A percentile compares a stretch with the other conserved stretches of the same genome.
phyloP scores from a whole-genome alignment of 2,113 vertebrate species.

The Sander vitreus region DNA sequence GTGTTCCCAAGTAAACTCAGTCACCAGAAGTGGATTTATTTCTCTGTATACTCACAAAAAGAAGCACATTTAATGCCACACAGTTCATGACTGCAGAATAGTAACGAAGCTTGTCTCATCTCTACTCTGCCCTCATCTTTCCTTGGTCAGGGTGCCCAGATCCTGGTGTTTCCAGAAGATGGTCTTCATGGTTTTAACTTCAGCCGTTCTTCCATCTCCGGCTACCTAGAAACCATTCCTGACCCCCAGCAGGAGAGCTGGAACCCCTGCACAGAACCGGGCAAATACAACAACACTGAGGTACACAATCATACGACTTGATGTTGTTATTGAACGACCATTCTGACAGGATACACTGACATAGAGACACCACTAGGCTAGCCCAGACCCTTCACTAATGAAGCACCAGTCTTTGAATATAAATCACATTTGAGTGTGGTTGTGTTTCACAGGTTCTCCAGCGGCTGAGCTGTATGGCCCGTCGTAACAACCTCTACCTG shows the following conservation, averaged over 20 bases:
- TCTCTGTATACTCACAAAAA: neutral
- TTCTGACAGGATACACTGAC: neutral
- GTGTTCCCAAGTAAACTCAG: neutral
- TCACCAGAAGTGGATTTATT: neutral
- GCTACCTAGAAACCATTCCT: constrained; percentile 90
- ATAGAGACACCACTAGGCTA: neutral
- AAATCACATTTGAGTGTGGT: neutral
- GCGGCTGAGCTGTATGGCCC: constrained; percentile 93
- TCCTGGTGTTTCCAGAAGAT: constrained; percentile 97
- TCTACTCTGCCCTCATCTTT: neutral
- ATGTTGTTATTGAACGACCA: neutral
- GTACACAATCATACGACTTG: constrained; percentile 65
- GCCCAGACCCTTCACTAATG: neutral
- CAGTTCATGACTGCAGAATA: neutral
- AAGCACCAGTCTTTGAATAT: neutral
- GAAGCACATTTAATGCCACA: neutral
- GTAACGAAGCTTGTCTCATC: neutral
- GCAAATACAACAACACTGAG: constrained; percentile 90
- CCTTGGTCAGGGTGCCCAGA: constrained; percentile 89
- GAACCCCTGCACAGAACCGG: constrained; percentile 92
- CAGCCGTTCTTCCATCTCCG: constrained; percentile 89
- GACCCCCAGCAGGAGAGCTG: constrained; percentile 85
- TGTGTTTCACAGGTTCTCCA: constrained; percentile 86
- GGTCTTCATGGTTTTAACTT: constrained; percentile 97
- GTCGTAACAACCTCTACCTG: constrained; percentile 86